Conservation (phyloP, 2,113 vertebrate species). For the Lophochroa leadbeateri region DNA sequence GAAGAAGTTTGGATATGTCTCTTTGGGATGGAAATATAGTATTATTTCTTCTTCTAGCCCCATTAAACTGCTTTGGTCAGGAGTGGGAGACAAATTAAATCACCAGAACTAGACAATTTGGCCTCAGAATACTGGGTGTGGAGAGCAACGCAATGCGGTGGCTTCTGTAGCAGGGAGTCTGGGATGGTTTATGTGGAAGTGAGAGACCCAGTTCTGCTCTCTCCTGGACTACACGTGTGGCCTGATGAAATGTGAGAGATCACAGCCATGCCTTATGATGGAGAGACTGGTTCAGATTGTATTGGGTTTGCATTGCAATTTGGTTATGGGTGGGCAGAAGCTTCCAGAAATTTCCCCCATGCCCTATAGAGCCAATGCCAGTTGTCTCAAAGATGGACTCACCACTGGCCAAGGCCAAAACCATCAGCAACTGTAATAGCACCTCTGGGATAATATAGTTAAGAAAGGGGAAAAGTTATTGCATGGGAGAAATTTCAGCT, state of each 20-base stretch:
- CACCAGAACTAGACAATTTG: background rate
- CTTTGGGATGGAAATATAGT: background rate
- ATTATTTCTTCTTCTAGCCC: background rate
- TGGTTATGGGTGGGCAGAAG: background rate
- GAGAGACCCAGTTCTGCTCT: background rate
- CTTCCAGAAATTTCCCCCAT: background rate
- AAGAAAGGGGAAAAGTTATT: background rate
- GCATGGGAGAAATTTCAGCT: background rate
- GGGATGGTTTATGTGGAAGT: background rate
- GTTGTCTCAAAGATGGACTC: background rate
- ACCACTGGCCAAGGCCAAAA: background rate
- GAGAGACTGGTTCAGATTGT: background rate
- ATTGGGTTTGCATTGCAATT: background rate
- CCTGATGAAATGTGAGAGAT: accelerated
- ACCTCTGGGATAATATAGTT: background rate
- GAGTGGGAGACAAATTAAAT: background rate
- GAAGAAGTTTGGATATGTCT: background rate
- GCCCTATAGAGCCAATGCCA: background rate
- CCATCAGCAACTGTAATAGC: background rate
- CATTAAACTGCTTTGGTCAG: background rate
- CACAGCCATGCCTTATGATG: accelerated
- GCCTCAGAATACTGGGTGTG: background rate
- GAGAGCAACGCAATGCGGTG: background rate
- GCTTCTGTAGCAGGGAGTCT: background rate
- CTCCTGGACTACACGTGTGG: background rate